Percentiles rank a stretch among this genome's conserved stretches.
phyloP scores from a whole-genome alignment of 2,113 vertebrate genomes.

The Rhynchopsitta pachyrhyncha region DNA sequence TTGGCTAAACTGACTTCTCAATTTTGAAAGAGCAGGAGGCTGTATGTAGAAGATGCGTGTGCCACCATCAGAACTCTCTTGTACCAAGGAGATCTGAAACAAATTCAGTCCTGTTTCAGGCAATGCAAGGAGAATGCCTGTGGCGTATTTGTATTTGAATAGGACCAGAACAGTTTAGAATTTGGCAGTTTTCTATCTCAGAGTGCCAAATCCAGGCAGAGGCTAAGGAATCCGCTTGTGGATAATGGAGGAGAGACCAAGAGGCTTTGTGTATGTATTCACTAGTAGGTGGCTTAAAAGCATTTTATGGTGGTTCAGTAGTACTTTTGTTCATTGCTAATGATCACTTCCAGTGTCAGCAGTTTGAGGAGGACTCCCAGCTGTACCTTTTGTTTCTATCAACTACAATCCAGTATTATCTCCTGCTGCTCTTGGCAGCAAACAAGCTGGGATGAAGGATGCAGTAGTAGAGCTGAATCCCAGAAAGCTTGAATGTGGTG shows the following conservation, averaged over 20 bases:
- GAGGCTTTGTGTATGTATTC: neutral
- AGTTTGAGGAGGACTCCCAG: neutral
- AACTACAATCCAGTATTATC: neutral
- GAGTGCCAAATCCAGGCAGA: neutral
- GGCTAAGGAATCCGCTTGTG: neutral
- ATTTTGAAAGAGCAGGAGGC: neutral
- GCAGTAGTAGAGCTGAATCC: neutral
- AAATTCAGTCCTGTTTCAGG: neutral
- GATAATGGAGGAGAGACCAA: neutral
- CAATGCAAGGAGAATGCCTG: neutral
- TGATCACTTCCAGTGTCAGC: neutral
- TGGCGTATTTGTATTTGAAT: neutral
- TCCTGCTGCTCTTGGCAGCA: neutral
- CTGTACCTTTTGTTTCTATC: neutral
- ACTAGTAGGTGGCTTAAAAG: neutral
- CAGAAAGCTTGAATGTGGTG: rapidly evolving
- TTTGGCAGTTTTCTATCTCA: neutral
- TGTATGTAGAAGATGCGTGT: neutral
- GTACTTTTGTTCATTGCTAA: neutral
- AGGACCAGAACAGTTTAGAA: neutral
- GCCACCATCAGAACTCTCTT: neutral
- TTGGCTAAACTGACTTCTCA: neutral
- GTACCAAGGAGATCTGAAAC: neutral
- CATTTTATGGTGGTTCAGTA: neutral
- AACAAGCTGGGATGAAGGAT: neutral